These are phyloP conservation scores for Drosophila nebulosa DNA, from an alignment of 1,140 invertebrate species.

Conservation along the genomic window DNA sequence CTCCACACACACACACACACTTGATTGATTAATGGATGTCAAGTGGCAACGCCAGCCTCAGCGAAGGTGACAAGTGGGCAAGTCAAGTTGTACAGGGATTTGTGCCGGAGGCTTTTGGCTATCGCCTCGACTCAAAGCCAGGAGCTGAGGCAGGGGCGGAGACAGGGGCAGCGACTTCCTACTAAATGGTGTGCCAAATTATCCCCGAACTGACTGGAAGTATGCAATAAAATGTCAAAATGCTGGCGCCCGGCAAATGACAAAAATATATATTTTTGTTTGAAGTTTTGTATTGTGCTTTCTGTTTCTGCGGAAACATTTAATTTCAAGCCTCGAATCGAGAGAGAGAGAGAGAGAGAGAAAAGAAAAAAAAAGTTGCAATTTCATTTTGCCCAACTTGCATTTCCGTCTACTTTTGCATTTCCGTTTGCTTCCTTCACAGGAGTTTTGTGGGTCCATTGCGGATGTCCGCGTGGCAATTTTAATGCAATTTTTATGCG, in stretches of 20 bases:
- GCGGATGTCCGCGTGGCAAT: conserved; percentile 70
- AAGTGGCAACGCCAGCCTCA: conserved; percentile 55
- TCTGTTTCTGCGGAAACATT: conserved; percentile 50
- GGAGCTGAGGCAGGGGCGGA: not conserved
- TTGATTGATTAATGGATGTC: conserved; percentile 74
- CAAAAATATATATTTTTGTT: conserved; percentile 63
- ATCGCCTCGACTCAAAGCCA: no score
- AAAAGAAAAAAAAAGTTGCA: not conserved
- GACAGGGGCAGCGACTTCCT: not conserved
- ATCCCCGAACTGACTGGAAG: conserved; percentile 34
- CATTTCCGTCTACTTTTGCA: conserved; percentile 74
- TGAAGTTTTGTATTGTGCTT: conserved; percentile 16
- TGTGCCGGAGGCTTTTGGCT: not conserved
- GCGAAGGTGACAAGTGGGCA: conserved; percentile 68
- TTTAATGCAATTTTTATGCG: conserved; percentile 78
- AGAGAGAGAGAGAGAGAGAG: no score
- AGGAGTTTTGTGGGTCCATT: conserved; percentile 46
- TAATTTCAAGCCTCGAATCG: conserved; percentile 55
- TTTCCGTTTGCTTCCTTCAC: conserved; percentile 42
- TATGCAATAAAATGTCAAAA: conserved; percentile 70
- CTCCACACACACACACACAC: conserved; percentile 26
- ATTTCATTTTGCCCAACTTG: conserved; percentile 65
- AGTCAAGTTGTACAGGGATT: conserved; percentile 52
- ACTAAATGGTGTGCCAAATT: conserved; percentile 75
- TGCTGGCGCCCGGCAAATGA: conserved; percentile 62